Percentiles rank a stretch among this genome's conserved stretches.
These are phyloP conservation scores for Pogonocichla stellata DNA, from an alignment of 2,113 vertebrate genomes.

Conservation along the genomic window DNA sequence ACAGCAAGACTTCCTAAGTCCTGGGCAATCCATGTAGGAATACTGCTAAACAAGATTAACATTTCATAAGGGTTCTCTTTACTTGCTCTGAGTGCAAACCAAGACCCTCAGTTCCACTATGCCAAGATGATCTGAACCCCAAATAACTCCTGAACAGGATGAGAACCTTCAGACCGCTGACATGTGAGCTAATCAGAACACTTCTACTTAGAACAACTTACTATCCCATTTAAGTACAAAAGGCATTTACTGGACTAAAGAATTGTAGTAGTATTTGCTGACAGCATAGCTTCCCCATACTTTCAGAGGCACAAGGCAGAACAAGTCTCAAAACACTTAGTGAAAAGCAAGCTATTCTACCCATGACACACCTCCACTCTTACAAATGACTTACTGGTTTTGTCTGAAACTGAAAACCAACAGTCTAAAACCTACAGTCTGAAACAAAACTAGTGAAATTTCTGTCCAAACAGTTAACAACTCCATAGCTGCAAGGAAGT, in stretches of 20 bases:
- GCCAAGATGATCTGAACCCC: neutral
- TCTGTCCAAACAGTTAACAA: neutral
- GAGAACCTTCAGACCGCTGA: neutral
- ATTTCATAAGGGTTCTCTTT: neutral
- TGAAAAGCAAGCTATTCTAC: neutral
- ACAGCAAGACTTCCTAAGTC: neutral
- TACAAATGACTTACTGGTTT: neutral
- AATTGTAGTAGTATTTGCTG: neutral
- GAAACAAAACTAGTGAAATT: neutral
- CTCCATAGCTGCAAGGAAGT: neutral
- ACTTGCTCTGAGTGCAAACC: neutral
- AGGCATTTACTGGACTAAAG: neutral
- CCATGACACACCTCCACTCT: neutral
- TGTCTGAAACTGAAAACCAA: neutral
- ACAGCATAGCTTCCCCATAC: neutral
- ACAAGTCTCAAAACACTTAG: neutral
- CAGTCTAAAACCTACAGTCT: neutral
- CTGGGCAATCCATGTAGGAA: fast-evolving
- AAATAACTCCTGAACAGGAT: neutral
- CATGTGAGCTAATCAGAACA: neutral
- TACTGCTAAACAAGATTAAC: neutral
- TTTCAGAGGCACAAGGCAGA: neutral
- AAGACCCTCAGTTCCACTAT: neutral
- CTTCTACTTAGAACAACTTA: neutral
- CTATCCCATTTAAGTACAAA: neutral